Evolutionary conservation across 2,113 vertebrate species (phyloP).

Genomic region (Benitochromis conjunctus): DNA sequence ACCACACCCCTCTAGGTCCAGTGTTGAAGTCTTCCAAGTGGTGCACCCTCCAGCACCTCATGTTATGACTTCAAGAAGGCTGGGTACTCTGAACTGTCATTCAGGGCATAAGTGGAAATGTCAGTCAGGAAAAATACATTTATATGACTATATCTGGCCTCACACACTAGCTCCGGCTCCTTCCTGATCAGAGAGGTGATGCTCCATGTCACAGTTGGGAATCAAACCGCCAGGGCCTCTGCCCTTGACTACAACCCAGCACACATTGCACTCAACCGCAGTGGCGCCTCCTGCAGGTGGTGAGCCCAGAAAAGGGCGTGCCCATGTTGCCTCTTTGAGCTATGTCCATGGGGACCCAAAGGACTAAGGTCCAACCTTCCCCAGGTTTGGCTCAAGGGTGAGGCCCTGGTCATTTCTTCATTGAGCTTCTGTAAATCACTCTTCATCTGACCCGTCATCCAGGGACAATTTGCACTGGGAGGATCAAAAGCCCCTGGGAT

Average conservation of each 20-base stretch:
- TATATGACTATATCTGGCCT: neutral
- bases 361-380: neutral
- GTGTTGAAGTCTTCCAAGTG: neutral
- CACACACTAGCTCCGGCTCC: neutral
- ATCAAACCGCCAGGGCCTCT: fast-evolving
- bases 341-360: neutral
- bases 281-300: neutral
- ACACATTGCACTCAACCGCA: neutral
- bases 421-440: neutral
- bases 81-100: neutral
- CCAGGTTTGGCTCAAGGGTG: neutral
- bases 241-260: neutral
- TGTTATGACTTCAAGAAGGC: fast-evolving
- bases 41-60: neutral
- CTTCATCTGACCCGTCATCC: too few species aligned
- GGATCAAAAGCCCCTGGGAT: too few species aligned
- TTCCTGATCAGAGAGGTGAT: neutral
- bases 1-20: fast-evolving
- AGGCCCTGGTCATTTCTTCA: neutral
- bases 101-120: neutral
- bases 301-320: neutral
- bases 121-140: neutral
- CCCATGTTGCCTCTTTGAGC: neutral
- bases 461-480: too few species aligned
- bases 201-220: fast-evolving